phyloP scores from a whole-genome alignment of 2,888 invertebrate species.

The Dryobota labecula region DNA sequence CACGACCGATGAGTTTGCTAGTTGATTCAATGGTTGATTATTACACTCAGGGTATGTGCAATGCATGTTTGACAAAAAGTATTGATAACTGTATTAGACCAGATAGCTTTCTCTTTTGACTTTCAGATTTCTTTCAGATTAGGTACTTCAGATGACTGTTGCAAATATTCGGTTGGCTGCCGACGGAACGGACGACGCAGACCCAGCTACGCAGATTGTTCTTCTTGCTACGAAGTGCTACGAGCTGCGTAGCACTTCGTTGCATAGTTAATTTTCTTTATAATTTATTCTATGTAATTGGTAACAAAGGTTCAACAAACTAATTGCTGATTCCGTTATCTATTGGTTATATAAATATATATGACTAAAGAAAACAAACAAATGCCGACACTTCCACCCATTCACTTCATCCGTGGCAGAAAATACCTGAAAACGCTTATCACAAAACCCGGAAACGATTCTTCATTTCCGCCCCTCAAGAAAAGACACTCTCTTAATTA shows the following conservation, averaged over 20 bases:
- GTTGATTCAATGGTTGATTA: neutral
- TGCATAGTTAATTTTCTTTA: slow-evolving; percentile 4
- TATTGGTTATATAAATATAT: neutral
- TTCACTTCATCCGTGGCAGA: neutral
- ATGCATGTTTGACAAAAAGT: neutral
- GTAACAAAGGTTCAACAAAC: neutral
- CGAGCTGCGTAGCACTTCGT: slow-evolving; percentile 36
- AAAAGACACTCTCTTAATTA: slow-evolving; percentile 63
- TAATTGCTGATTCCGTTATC: neutral
- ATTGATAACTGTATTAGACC: too few species aligned
- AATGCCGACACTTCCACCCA: neutral
- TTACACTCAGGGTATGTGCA: neutral
- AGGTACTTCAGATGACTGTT: neutral
- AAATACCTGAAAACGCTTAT: neutral
- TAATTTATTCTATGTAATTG: neutral
- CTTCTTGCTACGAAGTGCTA: slow-evolving; percentile 37
- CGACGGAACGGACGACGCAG: neutral
- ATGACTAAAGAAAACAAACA: neutral
- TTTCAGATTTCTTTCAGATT: neutral
- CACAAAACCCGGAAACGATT: slow-evolving; percentile 1
- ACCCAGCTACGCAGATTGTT: slow-evolving; percentile 1
- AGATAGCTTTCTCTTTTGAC: neutral
- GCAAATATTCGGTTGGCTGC: neutral
- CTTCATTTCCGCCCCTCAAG: slow-evolving; percentile 34
- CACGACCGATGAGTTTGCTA: neutral